Evolutionary conservation across 2,888 invertebrate species (phyloP), one percentile per base, ranked within the genome.

Genomic region (Megamerina dolium): DNA sequence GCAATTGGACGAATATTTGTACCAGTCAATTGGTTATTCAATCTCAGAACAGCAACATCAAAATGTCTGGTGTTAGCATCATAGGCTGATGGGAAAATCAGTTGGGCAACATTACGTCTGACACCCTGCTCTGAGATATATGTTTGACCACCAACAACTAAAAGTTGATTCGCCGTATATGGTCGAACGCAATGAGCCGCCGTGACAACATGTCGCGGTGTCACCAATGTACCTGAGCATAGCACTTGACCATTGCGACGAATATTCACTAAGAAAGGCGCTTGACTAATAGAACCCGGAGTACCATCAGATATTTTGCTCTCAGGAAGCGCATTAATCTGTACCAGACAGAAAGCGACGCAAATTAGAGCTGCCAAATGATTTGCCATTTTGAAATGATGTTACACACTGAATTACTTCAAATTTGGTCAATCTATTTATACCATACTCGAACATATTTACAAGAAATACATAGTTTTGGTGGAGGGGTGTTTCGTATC

Each of bases 161-260:
- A 5, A 3, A 41, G 4, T 12, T 20, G 4, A 2, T 9, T 12
- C 8, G n/a, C 13, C 8, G 2, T 17, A 3, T 12, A 13, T 9
- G 5, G 9, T 2, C 53, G 46, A 10, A 70, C 56, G 44, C 71
- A 72, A 53, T 70, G 69, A 2, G 70, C 70, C 0, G 70, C 69
- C 0, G 92, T 91, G 5, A 92, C 63, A 1, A 91, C 76, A 63
- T 89, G 87, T 1, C 64, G 51, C 13, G 61, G 62, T 2, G 69
- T 68, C 16, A 72, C 57, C 45, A 70, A 47, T 1, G 67, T 56
- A 4, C 89, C 91, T 4, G 30, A 20, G 12, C 41, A 41, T 9
- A n/a, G 14, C 8, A 30, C 29, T 10, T 1, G 5, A 1, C 16
- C n/a, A 1, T 9, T 8, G 3, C n/a, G 10, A 3, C 9, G 3